Evolutionary conservation across 35 echinoderm and acorn worm species (phyloP), one percentile per base, ranked within the genome.

Genomic region (Eucidaris tribuloides): DNA sequence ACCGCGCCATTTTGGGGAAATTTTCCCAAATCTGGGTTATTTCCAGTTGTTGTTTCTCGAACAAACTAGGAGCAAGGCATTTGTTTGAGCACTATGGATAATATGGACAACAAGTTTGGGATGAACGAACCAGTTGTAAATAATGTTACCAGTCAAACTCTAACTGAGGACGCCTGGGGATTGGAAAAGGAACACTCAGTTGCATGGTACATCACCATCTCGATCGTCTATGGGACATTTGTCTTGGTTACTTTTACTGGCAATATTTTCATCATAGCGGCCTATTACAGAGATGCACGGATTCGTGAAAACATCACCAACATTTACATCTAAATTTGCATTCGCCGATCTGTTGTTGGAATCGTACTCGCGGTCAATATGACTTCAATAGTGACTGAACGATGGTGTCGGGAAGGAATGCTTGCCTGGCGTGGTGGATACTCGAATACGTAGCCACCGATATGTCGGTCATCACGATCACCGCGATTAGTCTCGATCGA

Each of bases 381-480:
- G 7, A 33, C 68, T 0, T 35, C 19, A 20, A 42, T 42, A 33
- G n/a, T 74, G 35, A 38, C 41, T 0, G 41, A 74, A 3, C 35
- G 44, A 24, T 74, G 68, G 68, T 74, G 11, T 74, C 44, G 11
- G 68, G 68, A 5, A 18, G 23, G 44, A 41, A 17, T 23, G 7
- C 44, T 19, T 74, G 68, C 68, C 38, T 74, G 14, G 3, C 44
- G 14, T 33, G 38, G 7, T 74, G 68, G 68, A 40, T 40, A 17
- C 7, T 41, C 68, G 68, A 74, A 25, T 74, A 42, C 34, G 44
- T 40, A 7, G 38, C 35, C 11, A 74, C 68, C 41, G 68, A 74
- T 18, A 74, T 74, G 68, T 74, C 68, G n/a, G 68, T 74, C 68
- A 74, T 74, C 5, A 44, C 68, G 35, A 44, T 74, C 2, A 74